phyloP scores from a whole-genome alignment of 2,113 vertebrate species.

The Cranoglanis bouderius region DNA sequence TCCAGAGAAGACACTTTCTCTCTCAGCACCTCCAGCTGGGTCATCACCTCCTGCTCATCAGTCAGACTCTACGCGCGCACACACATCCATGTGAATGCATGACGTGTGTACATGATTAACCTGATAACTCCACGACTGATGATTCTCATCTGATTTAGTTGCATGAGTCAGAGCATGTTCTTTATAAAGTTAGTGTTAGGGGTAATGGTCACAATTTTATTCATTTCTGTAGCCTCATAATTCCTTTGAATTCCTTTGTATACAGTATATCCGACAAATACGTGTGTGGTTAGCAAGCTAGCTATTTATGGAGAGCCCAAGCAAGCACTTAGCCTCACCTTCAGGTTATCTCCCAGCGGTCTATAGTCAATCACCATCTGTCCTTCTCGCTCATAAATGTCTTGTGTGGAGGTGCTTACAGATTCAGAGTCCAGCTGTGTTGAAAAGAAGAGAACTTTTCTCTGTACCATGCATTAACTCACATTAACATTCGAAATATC shows the following conservation, averaged over 20 bases:
- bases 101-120: not conserved
- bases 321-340: slow-evolving; percentile 65
- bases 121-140: not conserved
- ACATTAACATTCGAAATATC: not conserved
- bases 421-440: slow-evolving; percentile 79
- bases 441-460: not conserved
- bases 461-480: not conserved
- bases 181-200: not conserved
- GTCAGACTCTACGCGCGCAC: slow-evolving; percentile 68
- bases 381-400: slow-evolving; percentile 83
- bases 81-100: not conserved
- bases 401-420: slow-evolving; percentile 66
- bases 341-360: slow-evolving; percentile 67
- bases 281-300: not conserved
- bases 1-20: slow-evolving; percentile 73
- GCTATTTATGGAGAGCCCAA: not conserved
- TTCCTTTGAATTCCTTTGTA: too few relatives aligned
- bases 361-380: slow-evolving; percentile 85
- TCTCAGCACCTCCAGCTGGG: slow-evolving; percentile 66
- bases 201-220: not conserved
- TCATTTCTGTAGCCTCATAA: not conserved
- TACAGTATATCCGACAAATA: not conserved
- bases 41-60: slow-evolving; percentile 72
- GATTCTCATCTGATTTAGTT: not conserved
- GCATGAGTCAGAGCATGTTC: not conserved